Conservation (phyloP, 2,888 invertebrate genomes). For the Polydrusus tereticollis region DNA sequence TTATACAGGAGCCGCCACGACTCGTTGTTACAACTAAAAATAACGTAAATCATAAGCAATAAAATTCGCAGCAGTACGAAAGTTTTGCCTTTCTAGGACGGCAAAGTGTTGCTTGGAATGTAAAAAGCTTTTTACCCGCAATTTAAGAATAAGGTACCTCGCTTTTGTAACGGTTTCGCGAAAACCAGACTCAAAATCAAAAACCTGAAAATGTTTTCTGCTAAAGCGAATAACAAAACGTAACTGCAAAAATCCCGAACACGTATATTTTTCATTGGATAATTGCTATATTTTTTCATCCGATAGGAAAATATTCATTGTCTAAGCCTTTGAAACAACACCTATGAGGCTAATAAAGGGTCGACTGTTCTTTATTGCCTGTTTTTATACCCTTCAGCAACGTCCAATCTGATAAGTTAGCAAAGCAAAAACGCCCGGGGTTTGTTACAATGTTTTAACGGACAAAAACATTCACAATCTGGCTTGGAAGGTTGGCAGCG, state of each 20-base stretch:
- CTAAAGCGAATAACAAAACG: background rate
- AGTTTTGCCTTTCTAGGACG: no score
- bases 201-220: background rate
- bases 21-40: no score
- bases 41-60: no score
- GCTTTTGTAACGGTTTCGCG: no score
- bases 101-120: no score
- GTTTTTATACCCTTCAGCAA: slow-evolving; percentile 8
- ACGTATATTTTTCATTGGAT: background rate
- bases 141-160: no score
- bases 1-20: no score
- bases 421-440: slow-evolving; percentile 7
- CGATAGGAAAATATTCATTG: background rate
- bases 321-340: slow-evolving; percentile 5
- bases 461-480: slow-evolving; percentile 7
- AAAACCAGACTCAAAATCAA: background rate
- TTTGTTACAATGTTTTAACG: slow-evolving; percentile 18
- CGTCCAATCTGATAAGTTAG: slow-evolving; percentile 18
- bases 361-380: slow-evolving; percentile 10
- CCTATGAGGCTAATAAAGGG: slow-evolving; percentile 20
- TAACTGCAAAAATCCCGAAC: background rate
- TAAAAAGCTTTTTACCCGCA: no score
- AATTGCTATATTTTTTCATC: background rate
- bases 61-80: no score
- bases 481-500: background rate